Conservation (phyloP, 2,888 invertebrate species). For the Latrodectus elegans region DNA sequence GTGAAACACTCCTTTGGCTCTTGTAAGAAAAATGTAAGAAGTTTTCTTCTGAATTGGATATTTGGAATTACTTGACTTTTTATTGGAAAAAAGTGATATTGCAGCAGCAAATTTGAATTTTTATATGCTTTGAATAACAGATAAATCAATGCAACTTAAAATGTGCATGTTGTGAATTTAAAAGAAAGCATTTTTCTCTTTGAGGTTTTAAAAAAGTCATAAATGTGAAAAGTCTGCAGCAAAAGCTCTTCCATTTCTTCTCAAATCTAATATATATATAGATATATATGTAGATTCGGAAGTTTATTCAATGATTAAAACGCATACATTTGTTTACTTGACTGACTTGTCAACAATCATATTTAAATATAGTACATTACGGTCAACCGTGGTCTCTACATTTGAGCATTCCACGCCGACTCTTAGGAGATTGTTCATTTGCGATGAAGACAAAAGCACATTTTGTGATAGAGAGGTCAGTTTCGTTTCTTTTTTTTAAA, state of each 20-base stretch:
- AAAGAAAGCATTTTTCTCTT: constrained; percentile 8
- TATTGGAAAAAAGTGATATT: constrained; percentile 11
- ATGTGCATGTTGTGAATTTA: constrained; percentile 17
- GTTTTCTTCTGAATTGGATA: constrained; percentile 8
- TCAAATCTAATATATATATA: constrained; percentile 23
- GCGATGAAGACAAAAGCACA: constrained; percentile 47
- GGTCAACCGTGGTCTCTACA: constrained; percentile 44
- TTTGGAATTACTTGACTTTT: not conserved
- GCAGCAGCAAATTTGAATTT: not conserved
- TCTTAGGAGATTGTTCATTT: constrained; percentile 1
- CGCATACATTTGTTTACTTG: constrained; percentile 24
- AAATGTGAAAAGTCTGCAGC: constrained; percentile 53
- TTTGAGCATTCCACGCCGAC: constrained; percentile 60
- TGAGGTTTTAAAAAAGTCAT: constrained; percentile 36
- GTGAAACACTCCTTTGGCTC: constrained; percentile 10
- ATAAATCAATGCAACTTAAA: constrained; percentile 15
- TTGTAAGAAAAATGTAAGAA: constrained; percentile 25
- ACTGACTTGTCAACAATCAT: constrained; percentile 9
- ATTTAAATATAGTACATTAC: not conserved
- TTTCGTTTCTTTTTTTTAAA: constrained; percentile 10
- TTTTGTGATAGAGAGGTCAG: constrained; percentile 28
- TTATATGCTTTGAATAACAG: not conserved
- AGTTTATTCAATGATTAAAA: constrained; percentile 25
- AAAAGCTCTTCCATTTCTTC: constrained; percentile 56
- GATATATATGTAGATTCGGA: constrained; percentile 26